A percentile compares a stretch with the other conserved stretches of the same genome.
Evolutionary conservation across 2,113 vertebrate genomes (phyloP).

Genomic region (Dicrurus megarhynchus): DNA sequence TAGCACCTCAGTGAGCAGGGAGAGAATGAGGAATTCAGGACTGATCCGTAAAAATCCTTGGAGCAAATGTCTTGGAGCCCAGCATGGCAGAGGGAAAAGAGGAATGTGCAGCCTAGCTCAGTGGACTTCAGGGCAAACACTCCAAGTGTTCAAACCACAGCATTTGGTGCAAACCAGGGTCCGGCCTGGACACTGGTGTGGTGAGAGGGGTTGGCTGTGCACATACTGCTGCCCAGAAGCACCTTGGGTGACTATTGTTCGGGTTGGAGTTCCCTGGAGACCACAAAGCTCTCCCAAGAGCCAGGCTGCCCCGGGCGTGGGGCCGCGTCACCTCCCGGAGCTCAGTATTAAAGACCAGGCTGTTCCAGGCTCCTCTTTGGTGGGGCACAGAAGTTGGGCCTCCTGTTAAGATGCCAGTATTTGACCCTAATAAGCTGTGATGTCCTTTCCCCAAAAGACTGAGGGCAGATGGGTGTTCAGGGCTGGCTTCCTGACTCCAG

Average conservation of each 20-base stretch:
- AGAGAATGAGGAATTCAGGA: neutral
- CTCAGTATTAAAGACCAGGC: neutral
- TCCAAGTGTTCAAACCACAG: neutral
- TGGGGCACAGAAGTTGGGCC: neutral
- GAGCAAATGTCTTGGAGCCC: neutral
- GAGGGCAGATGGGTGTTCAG: neutral
- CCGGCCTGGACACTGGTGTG: neutral
- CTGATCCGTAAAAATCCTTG: neutral
- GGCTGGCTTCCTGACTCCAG: constrained; percentile 31
- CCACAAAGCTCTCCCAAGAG: neutral
- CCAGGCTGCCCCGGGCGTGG: fast-evolving
- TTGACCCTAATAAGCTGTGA: constrained; percentile 45
- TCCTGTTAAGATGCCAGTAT: neutral
- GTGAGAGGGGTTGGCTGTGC: neutral
- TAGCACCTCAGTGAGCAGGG: neutral
- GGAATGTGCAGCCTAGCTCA: neutral
- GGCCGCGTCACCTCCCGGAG: neutral
- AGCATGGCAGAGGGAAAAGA: neutral
- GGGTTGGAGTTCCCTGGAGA: neutral
- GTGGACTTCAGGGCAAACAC: neutral
- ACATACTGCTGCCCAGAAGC: neutral
- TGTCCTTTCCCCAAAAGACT: neutral
- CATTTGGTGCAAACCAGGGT: neutral
- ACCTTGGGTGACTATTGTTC: neutral
- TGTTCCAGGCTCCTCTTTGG: neutral